These are phyloP conservation scores for Scolopax mira DNA, from an alignment of 2,113 vertebrate genomes.

Conservation along the genomic window DNA sequence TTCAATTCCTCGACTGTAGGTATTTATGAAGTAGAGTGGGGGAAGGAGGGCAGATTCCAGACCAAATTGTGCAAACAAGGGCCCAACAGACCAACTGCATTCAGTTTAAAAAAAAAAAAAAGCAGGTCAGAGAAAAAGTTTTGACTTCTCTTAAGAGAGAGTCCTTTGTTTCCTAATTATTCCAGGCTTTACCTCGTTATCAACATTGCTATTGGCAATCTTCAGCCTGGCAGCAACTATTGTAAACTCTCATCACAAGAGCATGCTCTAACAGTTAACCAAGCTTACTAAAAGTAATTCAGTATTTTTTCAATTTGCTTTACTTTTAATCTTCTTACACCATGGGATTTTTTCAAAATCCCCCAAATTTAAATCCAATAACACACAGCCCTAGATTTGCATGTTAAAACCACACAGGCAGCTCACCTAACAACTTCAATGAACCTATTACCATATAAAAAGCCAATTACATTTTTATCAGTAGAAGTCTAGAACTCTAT, in stretches of 20 bases:
- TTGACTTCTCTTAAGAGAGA: neutral
- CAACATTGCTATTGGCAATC: neutral
- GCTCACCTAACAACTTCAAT: neutral
- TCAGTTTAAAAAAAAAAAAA: neutral
- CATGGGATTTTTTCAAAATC: conserved; percentile 2
- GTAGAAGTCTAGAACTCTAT: neutral
- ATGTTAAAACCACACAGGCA: conserved; percentile 15
- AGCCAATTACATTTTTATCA: neutral
- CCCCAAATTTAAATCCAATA: conserved; percentile 10
- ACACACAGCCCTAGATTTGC: neutral
- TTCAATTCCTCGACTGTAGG: neutral
- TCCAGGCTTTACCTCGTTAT: neutral
- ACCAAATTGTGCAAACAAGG: neutral
- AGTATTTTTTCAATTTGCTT: conserved; percentile 8
- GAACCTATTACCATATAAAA: neutral
- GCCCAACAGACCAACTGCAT: neutral
- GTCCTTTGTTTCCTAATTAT: neutral
- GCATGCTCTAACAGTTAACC: neutral
- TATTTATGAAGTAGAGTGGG: neutral
- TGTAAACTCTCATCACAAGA: neutral
- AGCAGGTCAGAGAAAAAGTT: neutral
- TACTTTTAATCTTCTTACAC: conserved; percentile 55
- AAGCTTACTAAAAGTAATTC: neutral
- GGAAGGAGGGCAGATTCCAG: neutral
- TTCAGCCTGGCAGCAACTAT: neutral